Conservation (phyloP, 2,888 invertebrate genomes). For the Glyphotaelius pellucidus region DNA sequence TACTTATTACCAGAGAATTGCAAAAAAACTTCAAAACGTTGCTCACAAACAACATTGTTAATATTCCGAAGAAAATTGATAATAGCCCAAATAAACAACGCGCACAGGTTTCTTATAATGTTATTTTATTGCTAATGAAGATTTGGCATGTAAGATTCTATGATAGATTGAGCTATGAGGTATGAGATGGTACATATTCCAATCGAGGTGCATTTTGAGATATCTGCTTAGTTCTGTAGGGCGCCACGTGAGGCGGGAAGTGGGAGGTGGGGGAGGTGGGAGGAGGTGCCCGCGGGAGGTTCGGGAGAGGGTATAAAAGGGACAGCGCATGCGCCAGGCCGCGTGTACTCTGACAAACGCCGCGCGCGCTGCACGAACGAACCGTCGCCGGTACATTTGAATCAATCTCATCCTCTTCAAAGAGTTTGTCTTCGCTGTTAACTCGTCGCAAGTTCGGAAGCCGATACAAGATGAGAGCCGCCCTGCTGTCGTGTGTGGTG, state of each 20-base stretch:
- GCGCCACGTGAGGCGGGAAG: slow-evolving; percentile 43
- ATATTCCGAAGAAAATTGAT: not conserved
- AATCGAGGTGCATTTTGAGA: slow-evolving; percentile 44
- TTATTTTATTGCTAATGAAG: not conserved
- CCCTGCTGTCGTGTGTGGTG: slow-evolving; percentile 76
- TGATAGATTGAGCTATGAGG: not conserved
- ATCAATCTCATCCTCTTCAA: slow-evolving; percentile 5
- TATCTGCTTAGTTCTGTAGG: slow-evolving; percentile 15
- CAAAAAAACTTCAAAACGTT: not conserved
- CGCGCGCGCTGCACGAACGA: slow-evolving; percentile 57
- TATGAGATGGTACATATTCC: slow-evolving; percentile 5
- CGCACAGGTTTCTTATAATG: not conserved
- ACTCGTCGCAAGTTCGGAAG: slow-evolving; percentile 67
- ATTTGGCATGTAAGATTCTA: slow-evolving; percentile 27
- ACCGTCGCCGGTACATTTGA: slow-evolving; percentile 41
- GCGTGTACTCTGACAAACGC: slow-evolving; percentile 60
- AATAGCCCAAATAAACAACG: not conserved
- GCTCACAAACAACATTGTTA: not conserved
- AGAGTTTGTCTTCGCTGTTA: slow-evolving; percentile 68
- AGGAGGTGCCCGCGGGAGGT: slow-evolving; percentile 69
- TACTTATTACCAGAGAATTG: not conserved
- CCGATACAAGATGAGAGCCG: slow-evolving; percentile 66
- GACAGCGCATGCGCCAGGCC: slow-evolving; percentile 55
- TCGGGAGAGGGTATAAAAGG: slow-evolving; percentile 71
- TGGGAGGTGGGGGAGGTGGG: slow-evolving; percentile 74